Percentiles rank a stretch among this genome's conserved stretches.
Evolutionary conservation across 2,113 vertebrate genomes (phyloP).

Genomic region (Strigops habroptila): DNA sequence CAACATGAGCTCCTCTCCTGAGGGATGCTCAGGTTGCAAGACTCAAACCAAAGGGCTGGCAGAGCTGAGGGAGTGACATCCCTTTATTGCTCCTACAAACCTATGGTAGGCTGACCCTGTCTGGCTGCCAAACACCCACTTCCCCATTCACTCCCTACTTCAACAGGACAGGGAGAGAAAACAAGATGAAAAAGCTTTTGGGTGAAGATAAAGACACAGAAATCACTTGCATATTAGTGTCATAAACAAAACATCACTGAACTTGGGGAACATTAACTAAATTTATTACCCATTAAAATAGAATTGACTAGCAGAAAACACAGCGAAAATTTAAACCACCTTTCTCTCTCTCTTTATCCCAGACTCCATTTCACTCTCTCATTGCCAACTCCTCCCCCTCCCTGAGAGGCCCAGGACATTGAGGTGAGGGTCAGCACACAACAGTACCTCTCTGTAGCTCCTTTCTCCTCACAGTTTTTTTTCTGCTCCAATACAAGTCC

Average conservation of each 20-base stretch:
- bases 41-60: accelerated
- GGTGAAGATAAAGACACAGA: too few species aligned
- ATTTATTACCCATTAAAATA: not conserved
- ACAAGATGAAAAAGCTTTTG: not conserved
- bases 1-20: accelerated
- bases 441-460: not conserved
- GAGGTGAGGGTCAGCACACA: not conserved
- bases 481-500: accelerated
- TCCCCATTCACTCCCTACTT: not conserved
- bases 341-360: accelerated
- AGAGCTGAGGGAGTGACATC: not conserved
- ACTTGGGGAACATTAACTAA: not conserved
- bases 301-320: not conserved
- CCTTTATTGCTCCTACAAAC: accelerated
- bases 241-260: not conserved
- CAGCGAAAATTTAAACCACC: accelerated
- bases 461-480: accelerated
- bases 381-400: accelerated
- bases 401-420: accelerated
- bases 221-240: too few species aligned
- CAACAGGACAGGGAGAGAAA: not conserved
- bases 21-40: too few species aligned
- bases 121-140: not conserved
- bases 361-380: too few species aligned
- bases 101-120: accelerated